These are phyloP conservation scores for Gonocerus acuteangulatus DNA, from an alignment of 2,888 invertebrate species.

Conservation along the genomic window DNA sequence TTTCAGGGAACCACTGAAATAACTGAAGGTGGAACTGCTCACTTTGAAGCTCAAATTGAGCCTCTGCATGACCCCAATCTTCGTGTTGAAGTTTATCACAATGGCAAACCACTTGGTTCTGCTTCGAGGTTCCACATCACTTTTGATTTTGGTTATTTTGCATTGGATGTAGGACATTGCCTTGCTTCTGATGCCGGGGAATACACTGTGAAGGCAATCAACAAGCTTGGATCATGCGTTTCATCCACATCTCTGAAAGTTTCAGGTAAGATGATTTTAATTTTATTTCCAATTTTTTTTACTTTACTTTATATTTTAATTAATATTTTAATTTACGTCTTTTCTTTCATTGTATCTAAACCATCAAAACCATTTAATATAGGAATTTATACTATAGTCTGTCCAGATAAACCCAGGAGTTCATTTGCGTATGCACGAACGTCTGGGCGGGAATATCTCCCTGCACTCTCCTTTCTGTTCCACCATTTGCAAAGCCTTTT, in stretches of 20 bases:
- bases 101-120: constrained; percentile 83
- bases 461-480: no score
- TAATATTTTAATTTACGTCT: not conserved
- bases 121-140: constrained; percentile 88
- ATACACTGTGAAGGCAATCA: constrained; percentile 87
- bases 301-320: not conserved
- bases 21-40: constrained; percentile 86
- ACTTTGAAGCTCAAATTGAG: constrained; percentile 90
- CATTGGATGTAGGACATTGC: constrained; percentile 86
- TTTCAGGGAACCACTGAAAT: constrained; percentile 73
- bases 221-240: constrained; percentile 81
- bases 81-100: constrained; percentile 84
- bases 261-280: constrained; percentile 45
- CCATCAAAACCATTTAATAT: not conserved
- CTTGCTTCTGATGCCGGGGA: constrained; percentile 94
- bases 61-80: constrained; percentile 85
- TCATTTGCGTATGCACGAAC: no score
- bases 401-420: no score
- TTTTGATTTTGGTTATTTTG: constrained; percentile 96
- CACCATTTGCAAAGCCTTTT: no score
- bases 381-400: no score
- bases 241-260: constrained; percentile 76
- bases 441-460: no score
- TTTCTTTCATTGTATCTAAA: not conserved
- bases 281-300: no score